Base-by-base conservation (phyloP, 2,797 vertebrate genomes). In the Gambelia wislizenii region DNA sequence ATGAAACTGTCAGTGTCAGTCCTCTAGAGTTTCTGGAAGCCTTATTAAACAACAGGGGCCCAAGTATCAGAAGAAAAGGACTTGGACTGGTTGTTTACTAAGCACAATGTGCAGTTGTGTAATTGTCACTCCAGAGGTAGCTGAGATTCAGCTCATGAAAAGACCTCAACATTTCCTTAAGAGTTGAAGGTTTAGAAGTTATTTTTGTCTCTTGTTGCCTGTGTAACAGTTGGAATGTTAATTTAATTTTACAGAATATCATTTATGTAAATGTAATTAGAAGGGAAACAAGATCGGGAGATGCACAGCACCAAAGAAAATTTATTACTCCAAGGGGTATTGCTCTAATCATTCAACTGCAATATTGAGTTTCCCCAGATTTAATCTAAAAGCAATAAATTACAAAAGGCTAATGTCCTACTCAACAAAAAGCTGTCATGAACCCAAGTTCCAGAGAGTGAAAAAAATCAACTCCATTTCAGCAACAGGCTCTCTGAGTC, bases 231-330 rank as follows among this genome's bases (percentile, higher is more conserved):
- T 98, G 96, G 97, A 97, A 97, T 96, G 97, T 97, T 98, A 97
- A 98, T 98, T 97, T 98, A 97, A 98, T 98, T 98, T 98, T 97
- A 97, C 97, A 97, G 97, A 98, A 98, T 98, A 98, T 98, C 97
- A 98, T 98, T 99, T 99, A 99, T 99, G 98, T 98, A 99, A 99
- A 99, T 99, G 98, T 98, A 99, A 99, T 99, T 99, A 98, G 98
- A 97, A 97, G 92, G 97, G 98, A 98, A 98, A 98, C 98, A 98
- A 96, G 98, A 99, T 98, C 97, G 95, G 92, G 96, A 97, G 97
- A 98, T 97, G 95, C 97, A 96, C 96, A 97, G 97, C 96, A 98
- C 98, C 98, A 98, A 97, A 97, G 98, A 98, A 98, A 98, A 99
- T 98, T 98, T 98, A 99, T 98, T 98, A 98, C 98, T 98, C 97